A percentile compares a stretch with the other conserved stretches of the same genome.
phyloP scores from a whole-genome alignment of 2,888 invertebrate species.

The Dioctria linearis region DNA sequence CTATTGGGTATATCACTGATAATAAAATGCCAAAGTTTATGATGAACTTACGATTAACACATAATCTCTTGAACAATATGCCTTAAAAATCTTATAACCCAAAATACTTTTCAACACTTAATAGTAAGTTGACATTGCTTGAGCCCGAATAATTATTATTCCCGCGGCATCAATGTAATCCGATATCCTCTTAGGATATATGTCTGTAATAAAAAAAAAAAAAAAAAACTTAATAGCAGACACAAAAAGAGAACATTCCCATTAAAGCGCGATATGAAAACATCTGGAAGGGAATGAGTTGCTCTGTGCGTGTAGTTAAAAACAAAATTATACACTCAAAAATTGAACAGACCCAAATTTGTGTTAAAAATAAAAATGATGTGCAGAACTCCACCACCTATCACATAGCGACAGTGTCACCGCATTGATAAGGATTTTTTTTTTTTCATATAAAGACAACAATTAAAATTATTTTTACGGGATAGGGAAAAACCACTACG shows the following conservation, averaged over 20 bases:
- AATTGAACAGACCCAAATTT: neutral
- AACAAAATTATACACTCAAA: neutral
- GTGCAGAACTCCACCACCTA: neutral
- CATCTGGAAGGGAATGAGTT: neutral
- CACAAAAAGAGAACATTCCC: neutral
- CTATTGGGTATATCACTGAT: too few species aligned
- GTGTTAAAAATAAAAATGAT: slow-evolving; percentile 42
- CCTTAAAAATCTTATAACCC: too few species aligned
- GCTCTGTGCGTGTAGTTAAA: neutral
- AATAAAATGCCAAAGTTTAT: too few species aligned
- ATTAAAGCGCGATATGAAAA: neutral
- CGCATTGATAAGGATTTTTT: slow-evolving; percentile 13
- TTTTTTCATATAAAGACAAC: neutral
- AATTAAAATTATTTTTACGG: neutral
- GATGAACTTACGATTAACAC: too few species aligned
- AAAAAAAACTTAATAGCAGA: too few species aligned
- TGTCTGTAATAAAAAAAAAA: too few species aligned
- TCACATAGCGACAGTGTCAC: neutral
- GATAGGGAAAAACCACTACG: neutral
- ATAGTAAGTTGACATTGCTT: too few species aligned
- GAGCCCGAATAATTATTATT: too few species aligned
- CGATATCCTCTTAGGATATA: too few species aligned
- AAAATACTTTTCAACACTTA: too few species aligned
- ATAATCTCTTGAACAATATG: too few species aligned
- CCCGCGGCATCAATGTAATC: too few species aligned